These are phyloP conservation scores for Malurus melanocephalus DNA, from an alignment of 2,113 vertebrate genomes.

Conservation along the genomic window DNA sequence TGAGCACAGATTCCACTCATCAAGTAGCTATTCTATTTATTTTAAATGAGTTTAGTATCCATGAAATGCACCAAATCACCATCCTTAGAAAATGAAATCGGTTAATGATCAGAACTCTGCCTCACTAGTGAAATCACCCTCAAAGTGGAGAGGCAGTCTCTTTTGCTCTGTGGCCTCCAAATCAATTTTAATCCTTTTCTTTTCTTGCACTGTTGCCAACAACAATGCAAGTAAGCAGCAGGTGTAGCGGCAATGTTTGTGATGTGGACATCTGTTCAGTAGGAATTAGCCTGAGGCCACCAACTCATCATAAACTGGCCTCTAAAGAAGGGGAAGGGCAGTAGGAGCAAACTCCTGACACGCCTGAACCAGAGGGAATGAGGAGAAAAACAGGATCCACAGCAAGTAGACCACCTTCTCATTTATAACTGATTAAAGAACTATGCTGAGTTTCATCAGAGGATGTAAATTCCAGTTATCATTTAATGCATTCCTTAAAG, in stretches of 20 bases:
- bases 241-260: background rate
- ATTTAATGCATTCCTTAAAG: background rate
- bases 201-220: background rate
- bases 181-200: conserved; percentile 6
- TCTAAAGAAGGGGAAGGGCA: background rate
- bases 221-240: background rate
- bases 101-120: background rate
- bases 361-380: accelerated
- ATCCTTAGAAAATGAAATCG: background rate
- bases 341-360: background rate
- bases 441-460: background rate
- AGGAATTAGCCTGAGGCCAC: background rate
- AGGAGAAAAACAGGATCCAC: background rate
- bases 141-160: background rate
- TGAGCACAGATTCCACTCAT: background rate
- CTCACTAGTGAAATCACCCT: background rate
- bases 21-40: background rate
- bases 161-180: background rate
- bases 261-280: conserved; percentile 27
- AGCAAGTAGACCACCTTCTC: background rate
- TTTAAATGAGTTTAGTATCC: background rate
- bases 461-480: conserved; percentile 13
- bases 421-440: conserved; percentile 21
- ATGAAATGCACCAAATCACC: background rate
- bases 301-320: background rate